Base-by-base conservation (phyloP, 1,140 invertebrate genomes). In the Anthonomus grandis region DNA sequence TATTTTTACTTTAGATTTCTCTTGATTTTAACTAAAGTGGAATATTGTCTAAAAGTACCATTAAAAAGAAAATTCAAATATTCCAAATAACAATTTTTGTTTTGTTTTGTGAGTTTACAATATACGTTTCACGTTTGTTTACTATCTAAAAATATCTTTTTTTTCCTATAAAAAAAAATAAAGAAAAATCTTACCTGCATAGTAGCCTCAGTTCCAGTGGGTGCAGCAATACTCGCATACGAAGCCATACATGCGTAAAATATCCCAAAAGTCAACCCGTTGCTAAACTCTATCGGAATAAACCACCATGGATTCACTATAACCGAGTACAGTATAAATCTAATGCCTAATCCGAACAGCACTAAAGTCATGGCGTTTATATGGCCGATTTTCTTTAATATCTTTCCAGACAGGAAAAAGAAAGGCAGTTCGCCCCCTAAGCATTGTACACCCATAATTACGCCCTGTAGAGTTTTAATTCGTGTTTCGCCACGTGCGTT, bases 191-290 rank as follows among this genome's bases (percentile, higher is more conserved):
- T 64, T 71, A 84, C 83, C 76, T 90, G 87, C 41, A 93, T 84
- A 18, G 92, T 95, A 2, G 89, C 87, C 71, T 91, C 87, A 1
- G 87, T 90, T 9, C 92, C 92, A 1, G 84, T 79, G n/a, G 91
- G 90, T 4, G 91, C 85, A 2, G 93, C 83, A 62, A 87, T 83
- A 69, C 86, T 90, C 0, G 91, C 91, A 74, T 94, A 95, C 0
- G 89, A 90, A 6, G 91, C 85, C 85, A 95, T 92, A 6, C 90
- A 86, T 0, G 91, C 83, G 76, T 92, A 96, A 69, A 91, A 90
- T 54, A 96, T 78, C 9, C 93, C 92, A 70, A 91, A 91, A 0
- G 92, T 92, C 6, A 94, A 75, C 12, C 92, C 91, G 75, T 95
- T 91, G 5, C 91, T 74, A 49, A 93, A 70, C 74, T 96, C 93